Evolutionary conservation across 1,140 invertebrate genomes (phyloP), one percentile per base, ranked within the genome.

Genomic region (Argopecten irradians): DNA sequence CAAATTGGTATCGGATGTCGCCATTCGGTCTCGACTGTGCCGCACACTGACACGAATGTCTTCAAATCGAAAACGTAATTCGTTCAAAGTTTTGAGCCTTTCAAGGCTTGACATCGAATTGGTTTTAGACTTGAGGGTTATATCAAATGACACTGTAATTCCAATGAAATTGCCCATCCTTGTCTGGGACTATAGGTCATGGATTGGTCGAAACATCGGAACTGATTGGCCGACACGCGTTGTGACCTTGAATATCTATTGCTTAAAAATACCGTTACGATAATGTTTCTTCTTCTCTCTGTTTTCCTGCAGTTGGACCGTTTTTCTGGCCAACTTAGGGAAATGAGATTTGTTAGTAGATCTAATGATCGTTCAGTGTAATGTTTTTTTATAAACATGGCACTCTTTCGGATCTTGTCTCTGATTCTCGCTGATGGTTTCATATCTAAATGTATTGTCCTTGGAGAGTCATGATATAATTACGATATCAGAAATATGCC

Each of bases 101-200:
- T n/a, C 55, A 71, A 71, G 55, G 55, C 55, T 71, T 71, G 55
- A 71, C 55, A 28, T n/a, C 22, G 28, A 28, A 71, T 71, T 71
- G 22, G 55, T 71, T 71, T 71, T 28, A n/a, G 55, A 71, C 55
- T 28, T 28, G 22, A 71, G 55, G n/a, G 55, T 71, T 71, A 71
- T 71, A 71, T 71, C 55, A 71, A 71, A 71, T 71, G 19, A 28
- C 55, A 71, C n/a, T 71, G 55, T 71, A 71, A 71, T 71, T 71
- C 55, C 55, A 11, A 71, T 3, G n/a, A 28, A 71, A 71, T 71
- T 71, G 55, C 22, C 55, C 55, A 71, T 71, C 55, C 16, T 71
- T 71, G 55, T 71, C 55, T 71, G 13, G 22, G 22, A 28, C 5
- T 71, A 11, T 71, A n/a, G 55, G 14, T 71, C 55, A 71, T 16